Evolutionary conservation across 2,888 invertebrate genomes (phyloP), one percentile per base, ranked within the genome.

Genomic region (Eristalinus sepulchralis): DNA sequence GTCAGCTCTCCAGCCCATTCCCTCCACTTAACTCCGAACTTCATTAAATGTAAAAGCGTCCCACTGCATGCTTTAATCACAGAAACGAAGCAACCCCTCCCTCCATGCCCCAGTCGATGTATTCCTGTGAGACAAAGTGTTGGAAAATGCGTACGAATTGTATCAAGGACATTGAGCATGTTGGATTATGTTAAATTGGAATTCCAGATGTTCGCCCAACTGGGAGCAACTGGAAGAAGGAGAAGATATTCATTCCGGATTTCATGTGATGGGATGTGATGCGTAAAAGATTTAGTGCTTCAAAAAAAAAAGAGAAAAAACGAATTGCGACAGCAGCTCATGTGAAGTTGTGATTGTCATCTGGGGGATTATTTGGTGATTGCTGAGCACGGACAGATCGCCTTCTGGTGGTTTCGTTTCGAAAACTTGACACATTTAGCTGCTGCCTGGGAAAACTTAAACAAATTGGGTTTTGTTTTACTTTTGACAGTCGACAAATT

Each of bases 251-350:
- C 63, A 63, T 63, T 36, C 36, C 34, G 22, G 63, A 63, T 36
- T 11, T 36, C 9, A 36, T 63, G 63, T 17, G 34, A 34, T 36
- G 33, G 20, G 34, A 17, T 34, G 33, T 63, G 63, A 22, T 63
- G 63, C 63, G 34, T 63, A 34, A 20, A 63, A 63, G 63, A 63
- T 63, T 63, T 63, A 63, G 63, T 36, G 34, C 22, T 36, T 9
- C 22, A 13, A 20, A 33, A 63, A 22, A 1, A 9, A 33, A 62
- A n/a, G n/a, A n/a, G n/a, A n/a, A n/a, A n/a, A n/a, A n/a, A n/a
- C n/a, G n/a, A n/a, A 27, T 27, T 27, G 27, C 27, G 2, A 5
- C 27, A 27, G 27, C 47, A 47, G 36, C 11, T 22, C 63, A 63
- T 34, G 34, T 63, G 63, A 33, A 36, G 20, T 34, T 63, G 36